Evolutionary conservation across 2,797 vertebrate genomes (phyloP).

Genomic region (Sus cebifrons): DNA sequence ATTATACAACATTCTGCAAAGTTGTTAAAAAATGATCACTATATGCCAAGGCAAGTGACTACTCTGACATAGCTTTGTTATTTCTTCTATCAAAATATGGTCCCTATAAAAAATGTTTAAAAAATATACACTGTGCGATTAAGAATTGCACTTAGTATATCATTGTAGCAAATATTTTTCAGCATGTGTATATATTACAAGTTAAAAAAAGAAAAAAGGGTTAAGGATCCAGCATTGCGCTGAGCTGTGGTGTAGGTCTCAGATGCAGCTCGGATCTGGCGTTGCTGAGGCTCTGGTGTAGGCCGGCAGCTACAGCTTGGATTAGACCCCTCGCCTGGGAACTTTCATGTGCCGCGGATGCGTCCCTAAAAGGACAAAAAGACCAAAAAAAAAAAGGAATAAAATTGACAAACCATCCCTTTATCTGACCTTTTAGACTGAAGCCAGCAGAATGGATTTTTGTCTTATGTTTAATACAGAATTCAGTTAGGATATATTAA

Average conservation of each 20-base stretch:
- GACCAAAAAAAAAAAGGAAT: neutral
- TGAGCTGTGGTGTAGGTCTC: too few species aligned
- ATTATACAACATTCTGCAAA: neutral
- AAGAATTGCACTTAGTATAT: slow-evolving; percentile 2
- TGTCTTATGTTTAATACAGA: neutral
- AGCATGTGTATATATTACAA: neutral
- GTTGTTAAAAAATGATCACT: slow-evolving; percentile 79
- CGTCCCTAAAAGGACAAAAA: too few species aligned
- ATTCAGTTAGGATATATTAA: neutral
- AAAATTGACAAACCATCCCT: neutral
- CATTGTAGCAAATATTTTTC: slow-evolving; percentile 21
- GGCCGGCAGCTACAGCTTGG: too few species aligned
- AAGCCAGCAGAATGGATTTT: neutral
- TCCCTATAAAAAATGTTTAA: slow-evolving; percentile 3
- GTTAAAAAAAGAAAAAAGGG: neutral
- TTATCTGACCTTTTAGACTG: neutral
- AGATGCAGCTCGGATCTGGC: too few species aligned
- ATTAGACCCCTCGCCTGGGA: too few species aligned
- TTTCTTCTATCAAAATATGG: slow-evolving; percentile 52
- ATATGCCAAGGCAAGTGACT: slow-evolving; percentile 56
- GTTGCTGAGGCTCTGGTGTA: too few species aligned
- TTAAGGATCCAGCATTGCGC: too few species aligned
- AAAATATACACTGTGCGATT: slow-evolving; percentile 53
- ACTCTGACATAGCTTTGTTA: slow-evolving; percentile 46
- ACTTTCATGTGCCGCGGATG: too few species aligned